phyloP scores from a whole-genome alignment of 2,113 vertebrate genomes.

The Platysternon megacephalum region DNA sequence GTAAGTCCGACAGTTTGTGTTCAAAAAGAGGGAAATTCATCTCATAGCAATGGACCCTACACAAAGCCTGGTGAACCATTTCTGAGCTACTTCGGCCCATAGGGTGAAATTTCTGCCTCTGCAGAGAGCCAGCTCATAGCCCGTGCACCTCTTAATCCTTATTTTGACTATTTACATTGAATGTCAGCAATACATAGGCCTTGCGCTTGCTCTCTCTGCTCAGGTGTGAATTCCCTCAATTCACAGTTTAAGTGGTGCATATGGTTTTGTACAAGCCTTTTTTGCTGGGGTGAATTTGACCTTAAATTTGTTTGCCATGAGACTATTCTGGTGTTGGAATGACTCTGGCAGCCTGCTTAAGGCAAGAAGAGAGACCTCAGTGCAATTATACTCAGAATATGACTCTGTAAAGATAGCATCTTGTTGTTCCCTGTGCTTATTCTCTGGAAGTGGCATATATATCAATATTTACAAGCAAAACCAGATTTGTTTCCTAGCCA shows the following conservation, averaged over 20 bases:
- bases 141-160: accelerated
- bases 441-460: not conserved
- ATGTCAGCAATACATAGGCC: not conserved
- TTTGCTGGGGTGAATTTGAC: not conserved
- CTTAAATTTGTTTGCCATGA: accelerated
- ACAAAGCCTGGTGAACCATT: not conserved
- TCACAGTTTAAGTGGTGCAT: not conserved
- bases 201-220: not conserved
- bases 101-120: not conserved
- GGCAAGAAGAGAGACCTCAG: not conserved
- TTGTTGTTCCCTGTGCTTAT: not conserved
- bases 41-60: not conserved
- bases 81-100: accelerated
- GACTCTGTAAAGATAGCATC: not conserved
- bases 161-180: not conserved
- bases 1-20: not conserved
- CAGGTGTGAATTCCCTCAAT: not conserved
- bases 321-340: not conserved
- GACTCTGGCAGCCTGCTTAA: not conserved
- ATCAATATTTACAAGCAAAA: not conserved
- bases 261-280: not conserved
- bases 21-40: accelerated
- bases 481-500: not conserved
- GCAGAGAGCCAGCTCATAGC: accelerated
- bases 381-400: not conserved